Conservation (phyloP, 2,113 vertebrate species). For the Gallinago undulata region DNA sequence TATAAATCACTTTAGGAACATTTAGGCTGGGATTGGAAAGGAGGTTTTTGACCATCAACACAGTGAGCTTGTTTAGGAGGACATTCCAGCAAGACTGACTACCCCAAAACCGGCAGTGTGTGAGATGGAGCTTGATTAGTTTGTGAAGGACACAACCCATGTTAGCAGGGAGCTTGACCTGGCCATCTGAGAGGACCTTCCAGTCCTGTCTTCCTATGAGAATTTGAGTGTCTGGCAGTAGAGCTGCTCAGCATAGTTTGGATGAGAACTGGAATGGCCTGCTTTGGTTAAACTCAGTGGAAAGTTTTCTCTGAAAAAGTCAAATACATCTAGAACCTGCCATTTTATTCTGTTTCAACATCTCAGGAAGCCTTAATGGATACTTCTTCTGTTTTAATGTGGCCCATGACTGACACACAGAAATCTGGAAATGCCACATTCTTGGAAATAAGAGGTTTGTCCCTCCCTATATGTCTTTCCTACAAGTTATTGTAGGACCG, state of each 20-base stretch:
- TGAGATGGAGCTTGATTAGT: neutral
- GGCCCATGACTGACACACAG: neutral
- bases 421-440: neutral
- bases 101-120: neutral
- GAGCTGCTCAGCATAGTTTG: neutral
- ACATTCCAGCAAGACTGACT: neutral
- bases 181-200: neutral
- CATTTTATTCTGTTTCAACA: neutral
- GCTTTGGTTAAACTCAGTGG: neutral
- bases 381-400: neutral
- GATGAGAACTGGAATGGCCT: neutral
- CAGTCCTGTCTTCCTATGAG: neutral
- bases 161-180: neutral
- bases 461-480: neutral
- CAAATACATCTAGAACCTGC: neutral
- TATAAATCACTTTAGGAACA: neutral
- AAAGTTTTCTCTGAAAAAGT: neutral
- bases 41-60: neutral
- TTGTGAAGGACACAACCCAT: neutral
- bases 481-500: neutral
- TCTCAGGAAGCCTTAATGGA: neutral
- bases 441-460: neutral
- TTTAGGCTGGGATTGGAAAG: neutral
- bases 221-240: neutral
- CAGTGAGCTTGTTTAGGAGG: neutral